phyloP scores from a whole-genome alignment of 2,797 vertebrate species.

The Ibycter americanus region DNA sequence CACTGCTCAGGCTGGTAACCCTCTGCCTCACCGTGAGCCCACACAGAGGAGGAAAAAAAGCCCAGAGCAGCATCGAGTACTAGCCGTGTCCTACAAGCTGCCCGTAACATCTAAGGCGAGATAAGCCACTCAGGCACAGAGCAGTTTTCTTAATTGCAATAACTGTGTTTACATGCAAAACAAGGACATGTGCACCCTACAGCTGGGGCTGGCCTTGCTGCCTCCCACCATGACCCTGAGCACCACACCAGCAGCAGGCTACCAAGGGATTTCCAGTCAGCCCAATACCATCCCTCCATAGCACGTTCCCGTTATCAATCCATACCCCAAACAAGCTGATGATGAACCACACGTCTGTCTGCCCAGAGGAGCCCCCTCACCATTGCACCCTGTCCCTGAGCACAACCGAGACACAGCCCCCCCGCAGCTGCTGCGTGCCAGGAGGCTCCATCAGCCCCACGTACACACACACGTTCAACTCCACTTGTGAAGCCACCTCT shows the following conservation, averaged over 20 bases:
- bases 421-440: fast-evolving
- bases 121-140: background rate
- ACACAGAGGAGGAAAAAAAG: background rate
- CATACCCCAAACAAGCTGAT: fast-evolving
- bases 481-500: background rate
- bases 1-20: background rate
- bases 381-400: background rate
- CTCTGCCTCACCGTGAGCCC: background rate
- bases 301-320: fast-evolving
- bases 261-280: background rate
- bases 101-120: background rate
- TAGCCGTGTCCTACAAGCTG: background rate
- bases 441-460: background rate
- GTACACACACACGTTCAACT: fast-evolving
- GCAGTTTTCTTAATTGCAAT: background rate
- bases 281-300: background rate
- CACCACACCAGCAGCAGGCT: fast-evolving
- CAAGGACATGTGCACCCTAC: background rate
- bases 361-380: background rate
- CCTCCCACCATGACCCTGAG: background rate
- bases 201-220: background rate
- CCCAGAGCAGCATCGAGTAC: background rate
- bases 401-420: background rate
- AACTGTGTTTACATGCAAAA: background rate
- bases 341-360: fast-evolving